Percentiles rank a stretch among this genome's conserved stretches.
Evolutionary conservation across 2,888 invertebrate species (phyloP).

Genomic region (Heliconius erato): DNA sequence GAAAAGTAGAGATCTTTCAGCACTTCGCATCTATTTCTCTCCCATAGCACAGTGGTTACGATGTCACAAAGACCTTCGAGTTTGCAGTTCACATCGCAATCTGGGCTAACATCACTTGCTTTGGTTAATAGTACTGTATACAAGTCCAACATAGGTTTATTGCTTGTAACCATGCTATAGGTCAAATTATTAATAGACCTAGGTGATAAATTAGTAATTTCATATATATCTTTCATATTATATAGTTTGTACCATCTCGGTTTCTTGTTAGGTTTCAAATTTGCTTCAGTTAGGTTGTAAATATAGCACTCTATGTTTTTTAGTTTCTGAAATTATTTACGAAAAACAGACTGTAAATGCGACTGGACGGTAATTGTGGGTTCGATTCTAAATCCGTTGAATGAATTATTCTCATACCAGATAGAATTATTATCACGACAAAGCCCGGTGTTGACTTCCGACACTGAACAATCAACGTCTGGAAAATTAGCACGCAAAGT

Average conservation of each 20-base stretch:
- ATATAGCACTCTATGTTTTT: constrained; percentile 89
- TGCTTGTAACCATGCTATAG: constrained; percentile 64
- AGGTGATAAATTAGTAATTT: constrained; percentile 86
- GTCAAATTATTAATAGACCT: constrained; percentile 87
- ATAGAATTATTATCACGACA: too few relatives aligned
- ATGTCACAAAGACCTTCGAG: constrained; percentile 83
- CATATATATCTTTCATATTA: constrained; percentile 89
- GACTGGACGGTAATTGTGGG: too few relatives aligned
- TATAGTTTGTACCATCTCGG: constrained; percentile 92
- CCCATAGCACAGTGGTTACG: constrained; percentile 83
- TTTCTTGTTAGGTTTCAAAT: constrained; percentile 81
- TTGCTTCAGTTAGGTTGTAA: constrained; percentile 91
- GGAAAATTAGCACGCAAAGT: too few relatives aligned
- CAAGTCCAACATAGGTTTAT: constrained; percentile 76
- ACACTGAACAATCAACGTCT: too few relatives aligned
- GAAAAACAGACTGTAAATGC: neutral
- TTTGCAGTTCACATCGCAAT: constrained; percentile 80
- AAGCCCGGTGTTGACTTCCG: too few relatives aligned
- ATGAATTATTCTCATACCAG: too few relatives aligned
- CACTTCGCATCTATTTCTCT: constrained; percentile 72
- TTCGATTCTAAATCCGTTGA: too few relatives aligned
- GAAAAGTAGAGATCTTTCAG: constrained; percentile 59
- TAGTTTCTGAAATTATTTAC: constrained; percentile 81
- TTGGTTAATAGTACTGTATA: constrained; percentile 85
- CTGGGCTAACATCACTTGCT: constrained; percentile 77